Percentiles rank a stretch among this genome's conserved stretches.
These are phyloP conservation scores for Metalampra italica DNA, from an alignment of 2,888 invertebrate genomes.

Conservation along the genomic window DNA sequence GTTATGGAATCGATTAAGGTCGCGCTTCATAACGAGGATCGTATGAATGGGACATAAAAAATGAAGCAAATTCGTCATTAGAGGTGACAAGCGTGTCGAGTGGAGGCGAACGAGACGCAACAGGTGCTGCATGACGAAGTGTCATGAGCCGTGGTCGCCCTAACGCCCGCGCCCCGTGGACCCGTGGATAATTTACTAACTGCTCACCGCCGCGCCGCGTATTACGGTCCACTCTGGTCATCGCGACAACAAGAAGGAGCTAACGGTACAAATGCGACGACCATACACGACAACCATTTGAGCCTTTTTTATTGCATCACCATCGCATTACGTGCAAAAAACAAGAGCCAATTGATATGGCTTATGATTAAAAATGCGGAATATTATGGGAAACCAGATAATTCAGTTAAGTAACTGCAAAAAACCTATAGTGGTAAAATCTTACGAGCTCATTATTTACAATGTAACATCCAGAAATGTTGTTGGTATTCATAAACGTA, in stretches of 20 bases:
- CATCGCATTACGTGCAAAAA: constrained; percentile 11
- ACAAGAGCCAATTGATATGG: constrained; percentile 5
- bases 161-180: constrained; percentile 26
- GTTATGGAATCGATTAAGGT: constrained; percentile 46
- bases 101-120: constrained; percentile 25
- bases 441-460: constrained; percentile 17
- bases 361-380: constrained; percentile 8
- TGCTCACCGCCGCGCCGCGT: constrained; percentile 24
- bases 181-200: constrained; percentile 54
- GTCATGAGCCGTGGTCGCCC: constrained; percentile 33
- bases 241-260: constrained; percentile 40
- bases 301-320: constrained; percentile 25
- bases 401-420: constrained; percentile 7
- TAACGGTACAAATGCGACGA: constrained; percentile 43
- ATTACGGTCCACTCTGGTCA: constrained; percentile 26
- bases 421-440: constrained; percentile 8
- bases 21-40: constrained; percentile 12
- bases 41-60: constrained; percentile 16
- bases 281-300: constrained; percentile 29
- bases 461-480: constrained; percentile 9
- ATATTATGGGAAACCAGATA: constrained; percentile 6
- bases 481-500: constrained; percentile 8
- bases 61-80: constrained; percentile 35
- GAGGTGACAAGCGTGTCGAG: constrained; percentile 38
- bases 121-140: constrained; percentile 43